A percentile compares a stretch with the other conserved stretches of the same genome.
phyloP scores from a whole-genome alignment of 2,888 invertebrate species.

The Tenthredo mesomela region DNA sequence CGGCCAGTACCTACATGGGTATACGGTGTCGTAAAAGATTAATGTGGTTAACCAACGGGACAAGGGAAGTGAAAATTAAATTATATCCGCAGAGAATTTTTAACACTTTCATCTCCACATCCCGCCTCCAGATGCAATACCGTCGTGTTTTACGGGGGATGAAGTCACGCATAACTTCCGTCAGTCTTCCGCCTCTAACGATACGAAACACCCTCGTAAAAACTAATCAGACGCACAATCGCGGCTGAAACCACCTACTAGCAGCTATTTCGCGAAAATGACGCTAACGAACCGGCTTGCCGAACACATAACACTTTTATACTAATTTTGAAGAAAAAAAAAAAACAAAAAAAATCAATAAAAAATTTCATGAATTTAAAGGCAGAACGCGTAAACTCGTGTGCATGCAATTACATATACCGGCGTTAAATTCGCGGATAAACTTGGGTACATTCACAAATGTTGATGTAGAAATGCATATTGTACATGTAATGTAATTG shows the following conservation, averaged over 20 bases:
- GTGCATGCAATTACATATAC: neutral
- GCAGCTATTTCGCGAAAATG: neutral
- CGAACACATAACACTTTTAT: neutral
- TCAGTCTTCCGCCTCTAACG: neutral
- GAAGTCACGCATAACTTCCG: conserved; percentile 32
- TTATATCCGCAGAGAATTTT: conserved; percentile 29
- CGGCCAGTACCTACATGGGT: neutral
- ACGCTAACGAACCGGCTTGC: conserved; percentile 26
- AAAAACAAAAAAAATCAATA: no score
- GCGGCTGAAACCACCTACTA: neutral
- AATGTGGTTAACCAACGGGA: neutral
- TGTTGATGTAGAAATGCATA: neutral
- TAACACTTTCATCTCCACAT: neutral
- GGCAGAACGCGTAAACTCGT: conserved; percentile 3
- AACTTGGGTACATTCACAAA: neutral
- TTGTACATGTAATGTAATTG: conserved; percentile 20
- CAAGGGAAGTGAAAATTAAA: conserved; percentile 14
- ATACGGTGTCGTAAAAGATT: neutral
- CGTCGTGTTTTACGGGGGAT: neutral
- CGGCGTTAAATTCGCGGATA: neutral
- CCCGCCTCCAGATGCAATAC: neutral
- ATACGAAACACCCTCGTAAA: conserved; percentile 18
- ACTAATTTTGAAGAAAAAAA: neutral
- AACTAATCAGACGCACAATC: conserved; percentile 29
- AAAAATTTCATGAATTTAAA: neutral